A percentile compares a stretch with the other conserved stretches of the same genome.
Evolutionary conservation across 2,113 vertebrate genomes (phyloP).

Genomic region (Scomber colias): DNA sequence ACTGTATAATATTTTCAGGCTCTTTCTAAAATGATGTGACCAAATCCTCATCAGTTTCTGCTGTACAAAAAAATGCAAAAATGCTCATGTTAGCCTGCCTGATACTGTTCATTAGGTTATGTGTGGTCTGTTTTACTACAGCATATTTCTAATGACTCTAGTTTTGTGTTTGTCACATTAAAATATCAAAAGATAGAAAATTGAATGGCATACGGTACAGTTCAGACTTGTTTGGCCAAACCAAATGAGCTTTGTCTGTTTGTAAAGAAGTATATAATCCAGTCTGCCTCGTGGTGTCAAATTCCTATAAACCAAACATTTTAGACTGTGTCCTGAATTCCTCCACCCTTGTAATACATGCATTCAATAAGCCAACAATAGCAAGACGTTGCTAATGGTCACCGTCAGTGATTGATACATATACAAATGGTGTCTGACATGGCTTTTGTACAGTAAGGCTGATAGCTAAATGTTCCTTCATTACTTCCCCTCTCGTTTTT

Average conservation of each 20-base stretch:
- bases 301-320: slow-evolving; percentile 40
- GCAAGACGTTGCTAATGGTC: slow-evolving; percentile 61
- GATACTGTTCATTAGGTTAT: too few species aligned
- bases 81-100: too few species aligned
- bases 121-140: not conserved
- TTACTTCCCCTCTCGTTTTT: slow-evolving; percentile 77
- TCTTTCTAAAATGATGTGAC: too few species aligned
- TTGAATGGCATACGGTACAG: not conserved
- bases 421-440: slow-evolving; percentile 61
- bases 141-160: not conserved
- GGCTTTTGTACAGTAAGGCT: slow-evolving; percentile 74
- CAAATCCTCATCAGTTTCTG: too few species aligned
- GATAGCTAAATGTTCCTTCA: slow-evolving; percentile 76
- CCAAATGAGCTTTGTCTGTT: not conserved
- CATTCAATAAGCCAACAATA: slow-evolving; percentile 55
- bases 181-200: not conserved
- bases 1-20: too few species aligned
- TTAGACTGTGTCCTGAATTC: slow-evolving; percentile 42
- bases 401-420: slow-evolving; percentile 61
- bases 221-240: not conserved
- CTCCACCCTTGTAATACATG: slow-evolving; percentile 32
- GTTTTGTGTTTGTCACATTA: not conserved
- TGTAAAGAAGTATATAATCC: slow-evolving; percentile 39
- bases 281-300: not conserved
- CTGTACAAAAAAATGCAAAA: too few species aligned